phyloP scores from a whole-genome alignment of 2,113 vertebrate species.

The Nothoprocta pentlandii region DNA sequence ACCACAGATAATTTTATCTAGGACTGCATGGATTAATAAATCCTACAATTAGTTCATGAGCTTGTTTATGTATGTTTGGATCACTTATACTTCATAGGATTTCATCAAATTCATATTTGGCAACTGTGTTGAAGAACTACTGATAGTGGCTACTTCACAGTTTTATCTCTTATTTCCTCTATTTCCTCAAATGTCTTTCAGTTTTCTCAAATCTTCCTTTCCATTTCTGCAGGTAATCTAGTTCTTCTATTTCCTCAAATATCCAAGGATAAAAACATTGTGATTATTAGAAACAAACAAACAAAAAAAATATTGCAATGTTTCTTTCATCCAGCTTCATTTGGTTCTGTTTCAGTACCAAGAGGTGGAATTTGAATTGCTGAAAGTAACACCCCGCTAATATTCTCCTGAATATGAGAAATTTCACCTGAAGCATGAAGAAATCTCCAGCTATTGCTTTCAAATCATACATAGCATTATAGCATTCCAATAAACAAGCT shows the following conservation, averaged over 20 bases:
- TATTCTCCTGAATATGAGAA: background rate
- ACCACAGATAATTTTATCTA: background rate
- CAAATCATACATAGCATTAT: background rate
- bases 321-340: background rate
- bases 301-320: too few relatives aligned
- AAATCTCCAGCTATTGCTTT: constrained; percentile 17
- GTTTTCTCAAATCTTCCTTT: too few relatives aligned
- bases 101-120: background rate
- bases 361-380: background rate
- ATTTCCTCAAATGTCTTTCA: background rate
- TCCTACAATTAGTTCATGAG: background rate
- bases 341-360: background rate
- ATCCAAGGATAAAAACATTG: background rate
- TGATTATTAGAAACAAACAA: background rate
- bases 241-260: too few relatives aligned
- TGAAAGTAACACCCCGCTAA: background rate
- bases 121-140: background rate
- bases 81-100: background rate
- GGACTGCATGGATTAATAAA: background rate
- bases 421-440: background rate
- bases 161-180: background rate
- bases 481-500: background rate
- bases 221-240: too few relatives aligned
- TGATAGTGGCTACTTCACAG: background rate
- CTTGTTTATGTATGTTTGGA: background rate